These are phyloP conservation scores for Synanthedon myopaeformis DNA, from an alignment of 2,888 invertebrate genomes.

Conservation along the genomic window DNA sequence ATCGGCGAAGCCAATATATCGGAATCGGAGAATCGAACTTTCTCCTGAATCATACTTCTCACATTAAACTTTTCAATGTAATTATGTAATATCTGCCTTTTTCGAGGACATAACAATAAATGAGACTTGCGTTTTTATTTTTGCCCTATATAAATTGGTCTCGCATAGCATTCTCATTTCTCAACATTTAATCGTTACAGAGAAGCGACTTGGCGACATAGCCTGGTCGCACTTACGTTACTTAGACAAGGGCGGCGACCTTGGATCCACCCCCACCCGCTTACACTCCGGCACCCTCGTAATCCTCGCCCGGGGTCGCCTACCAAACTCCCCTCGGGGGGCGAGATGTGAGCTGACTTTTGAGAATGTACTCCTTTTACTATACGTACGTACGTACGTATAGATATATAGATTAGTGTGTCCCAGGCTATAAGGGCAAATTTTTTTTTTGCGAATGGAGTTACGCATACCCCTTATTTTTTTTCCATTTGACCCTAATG, in stretches of 20 bases:
- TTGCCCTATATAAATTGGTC: conserved; percentile 1
- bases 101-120: neutral
- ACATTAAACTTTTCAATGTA: too few relatives aligned
- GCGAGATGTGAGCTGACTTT: conserved; percentile 53
- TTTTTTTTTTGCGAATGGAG: too few relatives aligned
- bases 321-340: conserved; percentile 18
- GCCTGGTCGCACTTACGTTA: conserved; percentile 54
- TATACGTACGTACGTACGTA: neutral
- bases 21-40: too few relatives aligned
- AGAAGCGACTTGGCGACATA: conserved; percentile 44
- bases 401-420: neutral
- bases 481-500: too few relatives aligned
- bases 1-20: too few relatives aligned
- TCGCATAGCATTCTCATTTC: neutral
- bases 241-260: conserved; percentile 61
- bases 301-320: conserved; percentile 5
- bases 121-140: too few relatives aligned
- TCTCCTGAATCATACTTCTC: too few relatives aligned
- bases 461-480: too few relatives aligned
- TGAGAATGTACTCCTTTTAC: conserved; percentile 39
- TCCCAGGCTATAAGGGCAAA: too few relatives aligned
- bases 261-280: conserved; percentile 30
- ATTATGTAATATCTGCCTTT: too few relatives aligned
- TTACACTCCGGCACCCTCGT: neutral
- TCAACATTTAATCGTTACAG: conserved; percentile 32